phyloP scores from a whole-genome alignment of 2,113 vertebrate genomes.

The Apus apus region DNA sequence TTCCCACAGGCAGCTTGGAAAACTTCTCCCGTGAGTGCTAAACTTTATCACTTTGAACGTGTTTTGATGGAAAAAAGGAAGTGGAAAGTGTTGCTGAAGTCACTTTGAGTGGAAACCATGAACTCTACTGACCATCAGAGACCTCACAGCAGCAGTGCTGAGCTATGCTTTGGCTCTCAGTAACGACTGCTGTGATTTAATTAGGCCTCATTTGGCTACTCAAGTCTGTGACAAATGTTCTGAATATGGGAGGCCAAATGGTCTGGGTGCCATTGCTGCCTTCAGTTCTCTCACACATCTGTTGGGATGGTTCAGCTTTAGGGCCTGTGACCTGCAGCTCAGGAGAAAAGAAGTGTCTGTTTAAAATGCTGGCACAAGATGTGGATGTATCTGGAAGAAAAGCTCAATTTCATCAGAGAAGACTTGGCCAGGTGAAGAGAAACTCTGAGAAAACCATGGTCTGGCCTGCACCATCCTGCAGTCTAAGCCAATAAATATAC shows the following conservation, averaged over 20 bases:
- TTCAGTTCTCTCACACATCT: neutral
- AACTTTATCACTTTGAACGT: neutral
- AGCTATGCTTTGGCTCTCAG: neutral
- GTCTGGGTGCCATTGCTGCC: neutral
- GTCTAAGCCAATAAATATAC: neutral
- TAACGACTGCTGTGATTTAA: neutral
- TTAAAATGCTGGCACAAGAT: neutral
- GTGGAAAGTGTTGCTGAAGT: neutral
- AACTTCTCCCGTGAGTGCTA: neutral
- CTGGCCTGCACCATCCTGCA: neutral
- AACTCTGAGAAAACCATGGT: neutral
- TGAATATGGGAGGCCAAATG: neutral
- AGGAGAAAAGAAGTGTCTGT: neutral
- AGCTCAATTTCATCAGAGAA: neutral
- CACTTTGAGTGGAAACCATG: neutral
- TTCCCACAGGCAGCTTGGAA: neutral
- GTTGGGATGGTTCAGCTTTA: neutral
- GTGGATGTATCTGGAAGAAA: neutral
- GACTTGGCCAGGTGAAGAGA: neutral
- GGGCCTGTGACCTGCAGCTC: neutral
- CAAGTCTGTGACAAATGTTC: neutral
- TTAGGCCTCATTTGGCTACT: neutral
- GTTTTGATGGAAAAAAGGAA: neutral
- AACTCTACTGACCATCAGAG: neutral
- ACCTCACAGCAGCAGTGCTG: neutral